phyloP scores from a whole-genome alignment of 2,888 invertebrate genomes.

The Tenthredo mesomela region DNA sequence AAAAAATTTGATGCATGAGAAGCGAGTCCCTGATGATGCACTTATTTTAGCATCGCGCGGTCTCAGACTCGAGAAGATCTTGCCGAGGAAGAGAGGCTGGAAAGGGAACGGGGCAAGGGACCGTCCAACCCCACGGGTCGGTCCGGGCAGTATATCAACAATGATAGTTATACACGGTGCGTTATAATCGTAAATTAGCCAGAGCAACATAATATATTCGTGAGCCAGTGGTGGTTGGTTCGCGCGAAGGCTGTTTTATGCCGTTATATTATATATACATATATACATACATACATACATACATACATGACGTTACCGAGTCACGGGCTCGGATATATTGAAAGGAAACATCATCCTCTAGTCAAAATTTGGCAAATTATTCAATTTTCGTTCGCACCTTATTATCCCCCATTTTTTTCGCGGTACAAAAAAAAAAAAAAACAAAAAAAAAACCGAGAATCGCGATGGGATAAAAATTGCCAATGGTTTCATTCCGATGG shows the following conservation, averaged over 20 bases:
- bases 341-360: not conserved
- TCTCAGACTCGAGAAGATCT: conserved; percentile 35
- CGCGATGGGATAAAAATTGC: not conserved
- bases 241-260: conserved; percentile 77
- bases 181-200: conserved; percentile 78
- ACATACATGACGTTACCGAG: conserved; percentile 66
- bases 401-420: too few species aligned
- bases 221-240: conserved; percentile 71
- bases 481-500: not conserved
- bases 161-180: conserved; percentile 78
- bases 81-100: conserved; percentile 21
- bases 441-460: not conserved
- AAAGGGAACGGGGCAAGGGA: conserved; percentile 58
- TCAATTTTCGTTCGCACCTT: not conserved
- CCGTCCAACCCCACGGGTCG: conserved; percentile 58
- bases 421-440: not conserved
- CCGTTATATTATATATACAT: conserved; percentile 68
- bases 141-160: conserved; percentile 77
- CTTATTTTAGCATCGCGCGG: conserved; percentile 61
- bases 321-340: not conserved
- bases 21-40: conserved; percentile 50
- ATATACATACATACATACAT: conserved; percentile 62
- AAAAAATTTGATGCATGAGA: not conserved
- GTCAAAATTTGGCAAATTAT: not conserved
- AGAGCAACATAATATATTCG: conserved; percentile 78